Evolutionary conservation across 2,797 vertebrate species (phyloP).

Genomic region (Sternarchorhynchus goeldii): DNA sequence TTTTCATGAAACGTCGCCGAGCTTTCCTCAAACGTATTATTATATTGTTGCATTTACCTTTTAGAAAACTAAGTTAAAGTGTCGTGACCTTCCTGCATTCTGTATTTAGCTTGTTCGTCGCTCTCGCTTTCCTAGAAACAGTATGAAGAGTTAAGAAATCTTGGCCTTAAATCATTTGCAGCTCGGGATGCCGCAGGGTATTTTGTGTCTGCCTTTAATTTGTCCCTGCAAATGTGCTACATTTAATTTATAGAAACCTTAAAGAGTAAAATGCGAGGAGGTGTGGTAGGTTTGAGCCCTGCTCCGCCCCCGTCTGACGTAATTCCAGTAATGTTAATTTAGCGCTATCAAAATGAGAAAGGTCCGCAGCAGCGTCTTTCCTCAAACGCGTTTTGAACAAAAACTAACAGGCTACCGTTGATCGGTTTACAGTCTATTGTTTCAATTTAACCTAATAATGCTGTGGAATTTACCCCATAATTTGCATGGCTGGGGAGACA

Average conservation of each 20-base stretch:
- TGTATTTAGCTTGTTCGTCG: background rate
- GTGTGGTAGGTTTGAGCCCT: conserved; percentile 62
- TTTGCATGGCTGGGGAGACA: background rate
- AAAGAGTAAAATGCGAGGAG: conserved; percentile 46
- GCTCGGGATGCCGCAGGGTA: background rate
- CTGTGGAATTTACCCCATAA: conserved; percentile 5
- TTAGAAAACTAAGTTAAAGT: too few relatives aligned
- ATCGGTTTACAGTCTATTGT: conserved; percentile 26
- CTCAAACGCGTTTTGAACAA: conserved; percentile 38
- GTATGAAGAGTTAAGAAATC: background rate
- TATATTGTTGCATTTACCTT: too few relatives aligned
- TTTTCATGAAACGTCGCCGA: too few relatives aligned
- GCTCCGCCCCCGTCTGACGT: conserved; percentile 73
- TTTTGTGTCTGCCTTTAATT: too few relatives aligned
- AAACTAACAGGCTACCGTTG: conserved; percentile 10
- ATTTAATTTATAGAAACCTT: background rate
- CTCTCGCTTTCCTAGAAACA: background rate
- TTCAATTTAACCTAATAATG: conserved; percentile 9
- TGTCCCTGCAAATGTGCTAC: background rate
- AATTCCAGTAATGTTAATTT: conserved; percentile 69
- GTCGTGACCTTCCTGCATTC: background rate
- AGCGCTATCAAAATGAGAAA: conserved; percentile 63
- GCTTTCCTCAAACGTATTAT: too few relatives aligned
- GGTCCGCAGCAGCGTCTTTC: conserved; percentile 38
- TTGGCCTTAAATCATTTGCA: background rate